A percentile compares a stretch with the other conserved stretches of the same genome.
Conservation (phyloP, 2,113 vertebrate genomes). For the Bubo scandiacus region DNA sequence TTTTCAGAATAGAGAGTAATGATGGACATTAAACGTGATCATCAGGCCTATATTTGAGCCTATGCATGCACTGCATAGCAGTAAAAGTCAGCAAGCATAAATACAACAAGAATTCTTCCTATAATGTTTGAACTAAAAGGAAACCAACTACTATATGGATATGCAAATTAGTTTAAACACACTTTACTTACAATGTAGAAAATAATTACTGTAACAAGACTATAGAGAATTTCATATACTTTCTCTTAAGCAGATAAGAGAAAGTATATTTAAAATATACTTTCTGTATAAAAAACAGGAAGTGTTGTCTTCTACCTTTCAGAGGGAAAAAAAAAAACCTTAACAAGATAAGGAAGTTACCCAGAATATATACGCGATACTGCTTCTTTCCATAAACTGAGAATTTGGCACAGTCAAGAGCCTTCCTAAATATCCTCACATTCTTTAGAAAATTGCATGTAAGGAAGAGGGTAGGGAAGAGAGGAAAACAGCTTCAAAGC, state of each 20-base stretch:
- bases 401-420: background rate
- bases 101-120: background rate
- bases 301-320: background rate
- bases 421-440: background rate
- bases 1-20: background rate
- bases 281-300: too few relatives aligned
- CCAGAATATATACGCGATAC: background rate
- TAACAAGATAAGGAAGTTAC: background rate
- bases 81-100: background rate
- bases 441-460: background rate
- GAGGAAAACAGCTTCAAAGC: background rate
- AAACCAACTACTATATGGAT: background rate
- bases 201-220: background rate
- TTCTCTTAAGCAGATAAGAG: too few relatives aligned
- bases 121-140: background rate
- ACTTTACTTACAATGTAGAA: background rate
- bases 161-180: background rate
- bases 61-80: background rate
- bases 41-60: background rate
- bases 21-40: background rate
- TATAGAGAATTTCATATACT: background rate
- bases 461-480: background rate
- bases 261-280: too few relatives aligned
- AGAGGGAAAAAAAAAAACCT: background rate
- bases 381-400: background rate